Conservation (phyloP, 1,140 invertebrate genomes). For the Hypothenemus hampei region DNA sequence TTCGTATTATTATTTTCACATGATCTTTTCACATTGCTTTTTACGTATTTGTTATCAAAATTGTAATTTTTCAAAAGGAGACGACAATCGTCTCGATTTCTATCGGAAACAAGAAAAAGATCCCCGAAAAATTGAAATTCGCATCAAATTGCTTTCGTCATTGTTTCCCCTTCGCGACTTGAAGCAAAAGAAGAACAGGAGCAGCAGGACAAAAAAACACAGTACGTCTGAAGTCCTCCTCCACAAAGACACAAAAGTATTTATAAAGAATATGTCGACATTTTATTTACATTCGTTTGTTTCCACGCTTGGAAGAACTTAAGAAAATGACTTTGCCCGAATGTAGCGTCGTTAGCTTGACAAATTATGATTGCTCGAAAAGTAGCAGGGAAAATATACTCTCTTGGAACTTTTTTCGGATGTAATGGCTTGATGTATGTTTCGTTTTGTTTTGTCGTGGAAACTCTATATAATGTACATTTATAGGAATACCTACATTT, state of each 20-base stretch:
- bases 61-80: too few species aligned
- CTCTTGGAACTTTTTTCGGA: slow-evolving; percentile 7
- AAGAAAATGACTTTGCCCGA: slow-evolving; percentile 21
- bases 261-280: slow-evolving; percentile 24
- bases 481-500: too few species aligned
- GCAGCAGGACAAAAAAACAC: too few species aligned
- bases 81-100: too few species aligned
- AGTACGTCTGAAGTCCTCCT: too few species aligned
- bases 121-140: neutral
- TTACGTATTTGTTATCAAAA: too few species aligned
- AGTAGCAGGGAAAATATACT: slow-evolving; percentile 20
- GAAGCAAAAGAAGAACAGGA: slow-evolving; percentile 1
- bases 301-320: slow-evolving; percentile 14
- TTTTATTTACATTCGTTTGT: slow-evolving; percentile 26
- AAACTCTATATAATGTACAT: too few species aligned
- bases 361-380: slow-evolving; percentile 25
- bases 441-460: slow-evolving; percentile 6
- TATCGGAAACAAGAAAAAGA: neutral
- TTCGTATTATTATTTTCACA: too few species aligned
- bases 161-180: too few species aligned
- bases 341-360: slow-evolving; percentile 23
- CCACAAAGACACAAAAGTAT: slow-evolving; percentile 13
- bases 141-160: slow-evolving; percentile 6
- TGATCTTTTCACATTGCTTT: too few species aligned
- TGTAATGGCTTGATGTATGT: slow-evolving; percentile 17